Evolutionary conservation across 1,140 invertebrate species (phyloP), one percentile per base, ranked within the genome.

Genomic region (Drusus annulatus): DNA sequence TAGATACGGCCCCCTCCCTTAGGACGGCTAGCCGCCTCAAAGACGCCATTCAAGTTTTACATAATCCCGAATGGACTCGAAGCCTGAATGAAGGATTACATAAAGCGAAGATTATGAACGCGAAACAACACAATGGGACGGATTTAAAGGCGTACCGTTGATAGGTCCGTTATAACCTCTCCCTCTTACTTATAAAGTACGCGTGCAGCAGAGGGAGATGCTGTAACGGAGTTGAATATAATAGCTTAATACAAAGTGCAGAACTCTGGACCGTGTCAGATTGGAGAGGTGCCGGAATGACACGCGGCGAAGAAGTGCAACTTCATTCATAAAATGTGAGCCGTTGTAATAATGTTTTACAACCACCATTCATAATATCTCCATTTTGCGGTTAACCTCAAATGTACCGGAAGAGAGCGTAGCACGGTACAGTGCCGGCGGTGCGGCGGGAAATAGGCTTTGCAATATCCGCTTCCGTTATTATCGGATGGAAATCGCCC

Each of bases 11-110:
- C 23, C 19, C 65, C 17, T 31, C 65, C 13, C 56, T 0, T 16
- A 21, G 19, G 19, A 45, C 25, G 21, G 50, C 50, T 10, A 23
- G 78, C 71, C 79, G 79, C 60, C 79, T 75, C 56, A 76, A 76
- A 68, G 79, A 80, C 79, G 79, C 79, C 79, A 76, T 80, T 80
- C 71, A 76, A 31, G 23, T 69, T 69, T 69, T 68, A 68, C 63
- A 45, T 19, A 50, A 25, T 28, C 15, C 31, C 0, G 45, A 69
- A 69, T 56, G 54, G 8, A 56, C 17, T 56, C 19, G 54, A 56
- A 56, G 54, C 0, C n/a, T 17, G 5, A 56, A 56, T 56, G n/a
- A 5, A 56, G 5, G 8, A 56, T 21, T 56, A 17, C 3, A 6
- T 56, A 17, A 21, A 56, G 4, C 7, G 54, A 17, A 56, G n/a